Evolutionary conservation across 1,140 invertebrate species (phyloP), one percentile per base, ranked within the genome.

Genomic region (Drosophila pseudoananassae): DNA sequence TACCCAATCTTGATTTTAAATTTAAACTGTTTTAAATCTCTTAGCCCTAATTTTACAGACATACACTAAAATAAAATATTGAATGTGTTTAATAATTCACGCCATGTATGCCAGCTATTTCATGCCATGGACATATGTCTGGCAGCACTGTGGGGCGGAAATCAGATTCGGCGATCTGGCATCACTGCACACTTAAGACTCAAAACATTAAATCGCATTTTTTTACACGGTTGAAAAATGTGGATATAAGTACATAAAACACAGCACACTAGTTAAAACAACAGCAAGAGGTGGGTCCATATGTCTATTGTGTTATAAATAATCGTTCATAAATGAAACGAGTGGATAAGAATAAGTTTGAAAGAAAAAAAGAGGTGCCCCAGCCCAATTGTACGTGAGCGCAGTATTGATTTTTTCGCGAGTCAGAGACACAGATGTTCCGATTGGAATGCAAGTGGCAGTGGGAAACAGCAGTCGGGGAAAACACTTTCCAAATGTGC

Each of bases 141-240:
- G 25, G 25, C 25, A 27, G 25, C 25, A 27, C 25, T 27, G 25
- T 27, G 5, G 25, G 6, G 25, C 25, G 25, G 25, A 27, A 27
- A 27, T 27, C 25, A 27, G 25, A 27, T 27, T 27, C 25, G 25
- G 25, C 25, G 5, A 27, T 27, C 25, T 27, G 46, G 33, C 33
- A 46, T 47, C 60, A 29, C 14, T 36, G 43, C 40, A 47, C 60
- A 33, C 25, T 50, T 61, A 52, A 7, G 12, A 36, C 53, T 54
- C 79, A 84, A 84, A 83, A 83, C 80, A 82, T 82, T 82, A 72
- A 72, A 71, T 78, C 79, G 79, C 76, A 52, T 80, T 80, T 64
- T 73, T 57, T 73, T 57, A 64, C 57, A 57, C 53, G 64, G 74
- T 76, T 57, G 59, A 85, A 77, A 73, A 80, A 84, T 80, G 81